Evolutionary conservation across 2,888 invertebrate genomes (phyloP), one percentile per base, ranked within the genome.

Genomic region (Seira musarum): DNA sequence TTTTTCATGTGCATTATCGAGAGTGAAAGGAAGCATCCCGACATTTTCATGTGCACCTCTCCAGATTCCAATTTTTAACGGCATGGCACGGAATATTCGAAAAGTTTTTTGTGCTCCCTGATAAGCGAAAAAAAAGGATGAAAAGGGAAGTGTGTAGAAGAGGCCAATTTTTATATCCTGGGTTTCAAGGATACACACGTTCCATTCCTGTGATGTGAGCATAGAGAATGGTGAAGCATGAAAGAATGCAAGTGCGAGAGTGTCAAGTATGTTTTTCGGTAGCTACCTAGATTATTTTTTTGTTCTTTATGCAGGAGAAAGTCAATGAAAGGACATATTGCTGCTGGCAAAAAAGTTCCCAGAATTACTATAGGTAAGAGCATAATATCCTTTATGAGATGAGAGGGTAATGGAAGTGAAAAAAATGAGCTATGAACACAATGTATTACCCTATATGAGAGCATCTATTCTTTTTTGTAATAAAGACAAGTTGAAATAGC

Each of bases 161-260:
- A 19, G 49, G 73, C 66, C 73, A 74, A 74, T 74, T 74, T 74
- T 22, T 67, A 40, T 40, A 73, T 53, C 19, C 61, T 63, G 35
- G 35, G 10, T 46, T 71, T 71, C 63, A 70, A 57, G 69, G 69
- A 71, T 60, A 63, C n/a, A n/a, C n/a, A n/a, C 61, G 71, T 61
- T 70, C 71, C 71, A 21, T 40, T 40, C 13, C 13, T 40, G 40
- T 8, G n/a, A 19, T 57, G 30, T 25, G 70, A 70, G 35, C 30
- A 70, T 17, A 70, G 61, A 70, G 61, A 70, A 70, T 70, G 70
- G 70, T n/a, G n/a, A n/a, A n/a, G n/a, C n/a, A n/a, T n/a, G 24
- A 63, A 71, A 61, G 63, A 60, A 61, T 63, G 61, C 30, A 40
- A 46, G 40, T 63, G 22, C 22, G 61, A 71, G 46, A 5, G 46